Evolutionary conservation across 1,140 invertebrate genomes (phyloP).

Genomic region (Antheraea mylitta): DNA sequence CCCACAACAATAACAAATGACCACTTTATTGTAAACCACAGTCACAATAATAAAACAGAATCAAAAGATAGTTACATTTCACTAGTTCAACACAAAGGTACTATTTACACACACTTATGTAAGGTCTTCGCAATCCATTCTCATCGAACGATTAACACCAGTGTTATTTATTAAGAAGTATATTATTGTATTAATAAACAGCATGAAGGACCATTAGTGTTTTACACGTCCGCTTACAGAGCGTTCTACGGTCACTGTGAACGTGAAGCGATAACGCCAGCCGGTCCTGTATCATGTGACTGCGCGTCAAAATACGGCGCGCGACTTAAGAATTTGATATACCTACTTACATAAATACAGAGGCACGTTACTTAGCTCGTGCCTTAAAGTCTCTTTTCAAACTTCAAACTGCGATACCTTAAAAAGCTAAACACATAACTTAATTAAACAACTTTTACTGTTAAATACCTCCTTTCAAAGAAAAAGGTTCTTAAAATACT

Average conservation of each 20-base stretch:
- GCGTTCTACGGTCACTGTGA: slow-evolving; percentile 41
- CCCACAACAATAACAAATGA: slow-evolving; percentile 37
- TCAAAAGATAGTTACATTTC: slow-evolving; percentile 29
- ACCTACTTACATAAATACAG: background rate
- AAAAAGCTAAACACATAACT: no score
- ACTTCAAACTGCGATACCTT: no score
- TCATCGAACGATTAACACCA: slow-evolving; percentile 19
- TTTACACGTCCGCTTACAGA: slow-evolving; percentile 24
- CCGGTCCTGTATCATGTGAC: slow-evolving; percentile 62
- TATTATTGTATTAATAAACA: slow-evolving; percentile 38
- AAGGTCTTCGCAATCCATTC: slow-evolving; percentile 44
- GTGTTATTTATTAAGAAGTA: slow-evolving; percentile 9
- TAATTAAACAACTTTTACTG: no score
- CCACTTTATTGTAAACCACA: slow-evolving; percentile 22
- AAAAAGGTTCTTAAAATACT: no score
- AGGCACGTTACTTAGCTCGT: slow-evolving; percentile 17
- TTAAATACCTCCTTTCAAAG: no score
- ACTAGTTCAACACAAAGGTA: background rate
- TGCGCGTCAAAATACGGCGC: slow-evolving; percentile 61
- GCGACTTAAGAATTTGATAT: slow-evolving; percentile 19
- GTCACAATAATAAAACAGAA: slow-evolving; percentile 26
- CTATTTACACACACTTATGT: slow-evolving; percentile 20
- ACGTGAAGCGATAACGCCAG: slow-evolving; percentile 32
- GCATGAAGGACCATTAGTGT: slow-evolving; percentile 24
- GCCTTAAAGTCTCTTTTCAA: no score